A percentile compares a stretch with the other conserved stretches of the same genome.
Evolutionary conservation across 2,797 vertebrate genomes (phyloP).

Genomic region (Coluber constrictor): DNA sequence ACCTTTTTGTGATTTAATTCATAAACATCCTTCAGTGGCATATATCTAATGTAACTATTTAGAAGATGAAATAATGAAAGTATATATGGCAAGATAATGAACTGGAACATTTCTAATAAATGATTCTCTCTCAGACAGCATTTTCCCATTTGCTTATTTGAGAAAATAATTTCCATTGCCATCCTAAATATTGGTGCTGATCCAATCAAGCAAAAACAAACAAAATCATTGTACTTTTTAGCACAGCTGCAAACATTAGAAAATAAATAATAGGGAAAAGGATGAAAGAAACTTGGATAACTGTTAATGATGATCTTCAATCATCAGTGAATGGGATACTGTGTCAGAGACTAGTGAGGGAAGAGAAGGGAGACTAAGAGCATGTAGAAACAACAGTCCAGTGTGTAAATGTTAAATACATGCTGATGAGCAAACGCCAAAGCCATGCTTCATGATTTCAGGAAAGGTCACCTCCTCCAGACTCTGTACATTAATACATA

Average conservation of each 20-base stretch:
- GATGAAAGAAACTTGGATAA: background rate
- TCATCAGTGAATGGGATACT: background rate
- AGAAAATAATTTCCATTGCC: slow-evolving; percentile 4
- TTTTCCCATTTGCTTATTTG: slow-evolving; percentile 18
- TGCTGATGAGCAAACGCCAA: background rate
- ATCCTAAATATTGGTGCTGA: background rate
- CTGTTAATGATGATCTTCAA: background rate
- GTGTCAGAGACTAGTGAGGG: background rate
- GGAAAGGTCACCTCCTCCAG: background rate
- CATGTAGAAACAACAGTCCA: background rate
- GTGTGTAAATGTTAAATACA: background rate
- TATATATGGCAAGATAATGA: slow-evolving; percentile 21
- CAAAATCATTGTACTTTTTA: background rate
- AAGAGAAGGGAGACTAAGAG: background rate
- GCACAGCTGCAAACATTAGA: background rate
- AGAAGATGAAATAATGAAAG: slow-evolving; percentile 8
- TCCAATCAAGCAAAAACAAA: background rate
- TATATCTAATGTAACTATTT: background rate
- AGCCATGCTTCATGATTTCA: background rate
- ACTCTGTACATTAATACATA: background rate
- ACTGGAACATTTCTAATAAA: slow-evolving; percentile 20
- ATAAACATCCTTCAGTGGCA: background rate
- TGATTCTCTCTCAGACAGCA: slow-evolving; percentile 3
- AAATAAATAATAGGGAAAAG: background rate
- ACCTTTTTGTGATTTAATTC: slow-evolving; percentile 6